A percentile compares a stretch with the other conserved stretches of the same genome.
Conservation (phyloP, 1,140 invertebrate genomes). For the Hermetia illucens region DNA sequence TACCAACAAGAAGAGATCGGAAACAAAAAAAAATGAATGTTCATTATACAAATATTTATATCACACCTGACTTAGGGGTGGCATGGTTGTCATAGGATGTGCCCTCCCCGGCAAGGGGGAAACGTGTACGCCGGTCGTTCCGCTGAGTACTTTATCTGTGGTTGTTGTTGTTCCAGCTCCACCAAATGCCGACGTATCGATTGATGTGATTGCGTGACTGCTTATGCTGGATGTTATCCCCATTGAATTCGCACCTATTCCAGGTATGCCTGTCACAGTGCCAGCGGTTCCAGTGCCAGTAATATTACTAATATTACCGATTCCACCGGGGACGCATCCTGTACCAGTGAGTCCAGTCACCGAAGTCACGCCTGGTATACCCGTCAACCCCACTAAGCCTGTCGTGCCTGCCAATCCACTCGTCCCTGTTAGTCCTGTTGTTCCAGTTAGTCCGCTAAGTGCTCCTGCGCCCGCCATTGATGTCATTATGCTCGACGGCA, state of each 20-base stretch:
- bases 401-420: not conserved
- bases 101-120: constrained; percentile 5
- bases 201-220: constrained; percentile 7
- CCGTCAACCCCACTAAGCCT: too few species aligned
- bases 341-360: not conserved
- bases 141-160: not conserved
- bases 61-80: constrained; percentile 8
- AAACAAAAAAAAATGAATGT: too few species aligned
- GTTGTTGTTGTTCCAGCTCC: constrained; percentile 2
- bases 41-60: not conserved
- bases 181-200: constrained; percentile 15
- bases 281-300: not conserved
- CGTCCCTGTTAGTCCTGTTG: not conserved
- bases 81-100: constrained; percentile 5
- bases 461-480: not conserved
- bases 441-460: not conserved
- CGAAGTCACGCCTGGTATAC: not conserved
- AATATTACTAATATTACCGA: too few species aligned
- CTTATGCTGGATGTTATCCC: constrained; percentile 4
- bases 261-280: not conserved
- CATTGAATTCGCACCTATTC: constrained; percentile 2
- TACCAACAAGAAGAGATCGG: too few species aligned
- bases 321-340: not conserved
- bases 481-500: constrained; percentile 18
- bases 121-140: constrained; percentile 1